Evolutionary conservation across 2,113 vertebrate genomes (phyloP), one percentile per base, ranked within the genome.

Genomic region (Antechinus flavipes): DNA sequence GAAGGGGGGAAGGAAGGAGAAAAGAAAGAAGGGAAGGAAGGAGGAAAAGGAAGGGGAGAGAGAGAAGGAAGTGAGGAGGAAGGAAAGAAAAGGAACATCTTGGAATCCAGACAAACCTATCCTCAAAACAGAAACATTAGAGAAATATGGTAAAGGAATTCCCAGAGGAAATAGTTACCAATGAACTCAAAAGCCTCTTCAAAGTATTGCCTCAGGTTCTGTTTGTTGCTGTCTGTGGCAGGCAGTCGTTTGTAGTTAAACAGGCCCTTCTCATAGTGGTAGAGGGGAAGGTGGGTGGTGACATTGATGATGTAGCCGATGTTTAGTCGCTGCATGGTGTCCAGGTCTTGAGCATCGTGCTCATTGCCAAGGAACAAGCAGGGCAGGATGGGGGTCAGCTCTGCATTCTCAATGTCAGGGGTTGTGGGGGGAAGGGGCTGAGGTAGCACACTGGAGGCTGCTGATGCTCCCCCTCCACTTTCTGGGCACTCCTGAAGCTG

Each of bases 151-250:
- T 23, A 0, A 7, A 68, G 12, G 5, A 56, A 19, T 23, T 91
- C 90, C 89, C 46, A 46, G 2, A 10, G 96, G 96, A 55, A 90
- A 49, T 92, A 98, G 97, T 97, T 99, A 99, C 99, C 99, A 12
- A 99, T 99, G 98, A 99, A 99, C 98, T 99, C 99, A 96, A 99
- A 99, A 2, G 99, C 99, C 99, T 99, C 99, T 98, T 99, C 99
- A 16, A 99, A 99, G 98, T 99, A 99, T 98, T 99, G 99, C 90
- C 99, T 99, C 98, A 99, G 99, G 99, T 99, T 99, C 99, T 99
- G 99, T 98, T 99, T 99, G 99, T 99, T 99, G 99, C 99, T 99
- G 98, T 99, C 99, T 0, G 99, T 99, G 98, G 99, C 99, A 0
- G 99, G 99, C 96, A 99, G 99, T 91, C 99, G 99, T 98, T 99